Percentiles rank a stretch among this genome's conserved stretches.
Conservation (phyloP, 2,113 vertebrate species). For the Isurus oxyrinchus region DNA sequence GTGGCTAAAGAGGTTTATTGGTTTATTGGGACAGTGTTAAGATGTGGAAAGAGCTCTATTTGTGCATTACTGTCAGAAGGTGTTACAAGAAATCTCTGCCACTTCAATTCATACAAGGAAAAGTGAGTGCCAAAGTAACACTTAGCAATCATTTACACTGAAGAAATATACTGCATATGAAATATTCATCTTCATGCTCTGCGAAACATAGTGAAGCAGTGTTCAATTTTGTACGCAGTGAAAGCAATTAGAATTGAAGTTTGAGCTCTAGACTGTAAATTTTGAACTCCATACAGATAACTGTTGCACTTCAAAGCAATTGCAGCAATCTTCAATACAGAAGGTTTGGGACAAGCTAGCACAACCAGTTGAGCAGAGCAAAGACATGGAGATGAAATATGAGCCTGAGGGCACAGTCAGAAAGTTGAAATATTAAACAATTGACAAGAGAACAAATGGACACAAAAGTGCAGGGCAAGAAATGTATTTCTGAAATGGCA, state of each 20-base stretch:
- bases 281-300: background rate
- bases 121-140: background rate
- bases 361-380: background rate
- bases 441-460: background rate
- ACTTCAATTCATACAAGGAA: background rate
- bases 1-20: background rate
- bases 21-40: background rate
- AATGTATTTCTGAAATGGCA: background rate
- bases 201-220: background rate
- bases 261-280: background rate
- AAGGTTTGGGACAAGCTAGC: background rate
- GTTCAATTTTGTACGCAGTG: background rate
- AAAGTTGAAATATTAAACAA: background rate
- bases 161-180: background rate
- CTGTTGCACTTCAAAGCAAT: background rate
- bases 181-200: background rate
- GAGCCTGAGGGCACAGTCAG: background rate
- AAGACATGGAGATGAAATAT: background rate
- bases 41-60: background rate
- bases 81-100: background rate
- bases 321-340: background rate
- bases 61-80: background rate
- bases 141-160: background rate
- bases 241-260: conserved; percentile 10
- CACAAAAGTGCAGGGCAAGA: background rate